Percentiles rank a stretch among this genome's conserved stretches.
These are phyloP conservation scores for Parelbella ahira DNA, from an alignment of 2,888 invertebrate species.

Conservation along the genomic window DNA sequence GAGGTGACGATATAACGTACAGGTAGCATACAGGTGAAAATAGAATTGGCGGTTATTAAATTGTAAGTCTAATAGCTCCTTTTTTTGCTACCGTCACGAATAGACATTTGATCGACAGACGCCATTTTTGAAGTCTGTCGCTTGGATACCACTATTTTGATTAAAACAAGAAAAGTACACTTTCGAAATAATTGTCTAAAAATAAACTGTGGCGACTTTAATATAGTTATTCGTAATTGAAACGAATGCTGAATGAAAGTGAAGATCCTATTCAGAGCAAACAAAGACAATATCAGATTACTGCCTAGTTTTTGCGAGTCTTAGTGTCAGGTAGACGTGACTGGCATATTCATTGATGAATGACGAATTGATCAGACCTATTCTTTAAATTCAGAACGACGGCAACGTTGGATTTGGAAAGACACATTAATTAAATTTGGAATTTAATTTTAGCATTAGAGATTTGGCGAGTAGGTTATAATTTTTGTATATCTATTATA, in stretches of 20 bases:
- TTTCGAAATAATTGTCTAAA: slow-evolving; percentile 30
- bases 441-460: slow-evolving; percentile 14
- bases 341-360: slow-evolving; percentile 21
- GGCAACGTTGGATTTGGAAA: too few relatives aligned
- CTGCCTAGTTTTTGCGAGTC: slow-evolving; percentile 4
- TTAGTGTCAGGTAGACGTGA: slow-evolving; percentile 13
- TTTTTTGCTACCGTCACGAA: too few relatives aligned
- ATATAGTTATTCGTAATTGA: slow-evolving; percentile 57
- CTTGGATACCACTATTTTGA: too few relatives aligned
- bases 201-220: slow-evolving; percentile 42
- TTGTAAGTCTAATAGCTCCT: too few relatives aligned
- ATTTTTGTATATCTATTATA: slow-evolving; percentile 4
- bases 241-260: slow-evolving; percentile 61
- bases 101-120: too few relatives aligned
- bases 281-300: slow-evolving; percentile 27
- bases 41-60: too few relatives aligned
- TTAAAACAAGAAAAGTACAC: too few relatives aligned
- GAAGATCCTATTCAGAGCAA: slow-evolving; percentile 33
- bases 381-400: too few relatives aligned
- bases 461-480: background rate
- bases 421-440: slow-evolving; percentile 15
- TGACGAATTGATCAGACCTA: slow-evolving; percentile 20
- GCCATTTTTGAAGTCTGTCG: too few relatives aligned
- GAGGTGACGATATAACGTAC: too few relatives aligned
- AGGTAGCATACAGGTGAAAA: too few relatives aligned